Percentiles rank a stretch among this genome's conserved stretches.
Conservation (phyloP, 2,888 invertebrate species). For the Griposia aprilina region DNA sequence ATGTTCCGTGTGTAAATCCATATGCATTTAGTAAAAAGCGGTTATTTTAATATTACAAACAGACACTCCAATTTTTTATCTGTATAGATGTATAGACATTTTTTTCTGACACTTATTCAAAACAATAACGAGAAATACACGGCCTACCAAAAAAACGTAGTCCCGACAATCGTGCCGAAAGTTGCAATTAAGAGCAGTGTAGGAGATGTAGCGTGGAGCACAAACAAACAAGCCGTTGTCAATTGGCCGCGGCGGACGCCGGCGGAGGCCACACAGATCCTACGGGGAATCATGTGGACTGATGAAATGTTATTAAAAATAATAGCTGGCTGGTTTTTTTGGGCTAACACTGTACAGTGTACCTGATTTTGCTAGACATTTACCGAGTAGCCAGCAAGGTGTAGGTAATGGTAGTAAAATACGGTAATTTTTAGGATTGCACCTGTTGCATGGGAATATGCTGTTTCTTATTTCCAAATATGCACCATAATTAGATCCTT, state of each 20-base stretch:
- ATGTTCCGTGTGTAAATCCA: too few species aligned
- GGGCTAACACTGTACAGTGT: slow-evolving; percentile 10
- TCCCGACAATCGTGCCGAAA: slow-evolving; percentile 74
- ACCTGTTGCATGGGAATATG: neutral
- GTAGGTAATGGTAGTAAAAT: too few species aligned
- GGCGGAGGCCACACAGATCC: slow-evolving; percentile 79
- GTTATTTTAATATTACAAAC: too few species aligned
- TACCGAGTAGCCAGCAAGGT: neutral
- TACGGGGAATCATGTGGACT: slow-evolving; percentile 75
- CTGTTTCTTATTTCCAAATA: neutral
- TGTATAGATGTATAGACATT: too few species aligned
- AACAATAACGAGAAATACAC: slow-evolving; percentile 35
- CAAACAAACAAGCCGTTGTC: slow-evolving; percentile 77
- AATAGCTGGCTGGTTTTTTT: slow-evolving; percentile 24
- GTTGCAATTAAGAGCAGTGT: slow-evolving; percentile 81
- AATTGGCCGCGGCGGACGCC: slow-evolving; percentile 83
- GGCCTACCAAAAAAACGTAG: slow-evolving; percentile 36
- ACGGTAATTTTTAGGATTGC: neutral
- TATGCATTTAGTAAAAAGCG: too few species aligned
- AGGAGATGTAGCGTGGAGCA: slow-evolving; percentile 74
- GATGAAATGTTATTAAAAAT: slow-evolving; percentile 52
- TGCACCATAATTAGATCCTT: neutral
- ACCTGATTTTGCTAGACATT: neutral
- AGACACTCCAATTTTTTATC: too few species aligned
- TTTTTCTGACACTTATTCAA: neutral